Percentiles rank a stretch among this genome's conserved stretches.
Evolutionary conservation across 2,797 vertebrate genomes (phyloP).

Genomic region (Coluber constrictor): DNA sequence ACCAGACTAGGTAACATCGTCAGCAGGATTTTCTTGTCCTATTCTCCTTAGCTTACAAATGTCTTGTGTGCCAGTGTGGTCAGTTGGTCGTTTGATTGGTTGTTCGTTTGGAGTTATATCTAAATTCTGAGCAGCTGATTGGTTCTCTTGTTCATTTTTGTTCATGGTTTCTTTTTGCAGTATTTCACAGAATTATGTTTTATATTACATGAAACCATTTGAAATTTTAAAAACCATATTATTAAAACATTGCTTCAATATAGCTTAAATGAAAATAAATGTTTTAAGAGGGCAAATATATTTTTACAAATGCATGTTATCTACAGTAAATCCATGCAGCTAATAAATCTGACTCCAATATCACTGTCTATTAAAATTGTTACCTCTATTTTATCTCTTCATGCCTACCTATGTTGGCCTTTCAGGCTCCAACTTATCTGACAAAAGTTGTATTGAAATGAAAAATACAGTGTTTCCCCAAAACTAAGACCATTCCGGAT

Average conservation of each 20-base stretch:
- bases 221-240: neutral
- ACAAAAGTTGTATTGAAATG: neutral
- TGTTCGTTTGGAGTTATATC: too few species aligned
- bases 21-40: too few species aligned
- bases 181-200: neutral
- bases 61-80: too few species aligned
- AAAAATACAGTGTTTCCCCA: neutral
- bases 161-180: too few species aligned
- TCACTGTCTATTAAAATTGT: neutral
- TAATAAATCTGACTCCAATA: slow-evolving; percentile 11
- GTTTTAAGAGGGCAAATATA: neutral
- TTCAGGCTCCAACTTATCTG: neutral
- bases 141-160: too few species aligned
- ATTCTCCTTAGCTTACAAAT: too few species aligned
- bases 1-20: neutral
- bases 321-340: slow-evolving; percentile 33
- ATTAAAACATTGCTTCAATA: neutral
- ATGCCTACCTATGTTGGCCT: neutral
- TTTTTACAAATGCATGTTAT: neutral
- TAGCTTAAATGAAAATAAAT: neutral
- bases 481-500: too few species aligned
- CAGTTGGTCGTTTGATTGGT: too few species aligned
- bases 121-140: too few species aligned
- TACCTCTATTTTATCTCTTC: too few species aligned
- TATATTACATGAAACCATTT: neutral